Conservation (phyloP, 2,113 vertebrate genomes). For the Leucopsar rothschildi region DNA sequence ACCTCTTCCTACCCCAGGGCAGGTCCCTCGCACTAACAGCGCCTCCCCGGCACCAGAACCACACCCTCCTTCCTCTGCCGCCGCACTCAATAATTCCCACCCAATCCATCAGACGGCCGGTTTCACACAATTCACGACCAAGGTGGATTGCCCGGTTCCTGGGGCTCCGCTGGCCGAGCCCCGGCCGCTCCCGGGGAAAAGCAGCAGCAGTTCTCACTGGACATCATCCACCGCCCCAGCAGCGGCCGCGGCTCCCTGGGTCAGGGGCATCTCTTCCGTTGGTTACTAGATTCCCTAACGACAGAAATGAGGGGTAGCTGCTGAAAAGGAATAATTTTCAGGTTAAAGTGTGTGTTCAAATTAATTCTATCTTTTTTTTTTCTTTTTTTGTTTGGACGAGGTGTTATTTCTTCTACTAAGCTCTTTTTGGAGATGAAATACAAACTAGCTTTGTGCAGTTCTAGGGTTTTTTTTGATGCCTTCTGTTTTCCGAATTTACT, state of each 20-base stretch:
- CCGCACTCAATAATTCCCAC: fast-evolving
- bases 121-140: fast-evolving
- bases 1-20: background rate
- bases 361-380: fast-evolving
- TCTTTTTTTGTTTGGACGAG: background rate
- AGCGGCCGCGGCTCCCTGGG: fast-evolving
- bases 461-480: fast-evolving
- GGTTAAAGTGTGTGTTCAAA: background rate
- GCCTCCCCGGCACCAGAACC: background rate
- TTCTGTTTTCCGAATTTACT: background rate
- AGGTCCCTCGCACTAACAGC: background rate
- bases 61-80: background rate
- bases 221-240: fast-evolving
- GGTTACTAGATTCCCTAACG: background rate
- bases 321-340: background rate
- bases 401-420: background rate
- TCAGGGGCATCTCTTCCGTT: background rate
- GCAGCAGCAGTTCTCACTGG: fast-evolving
- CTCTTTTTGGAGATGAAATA: background rate
- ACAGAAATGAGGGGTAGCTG: background rate
- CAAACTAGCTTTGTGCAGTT: background rate
- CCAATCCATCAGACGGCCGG: background rate
- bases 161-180: background rate
- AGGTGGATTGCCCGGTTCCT: fast-evolving
- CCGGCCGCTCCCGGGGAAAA: background rate